A percentile compares a stretch with the other conserved stretches of the same genome.
phyloP scores from a whole-genome alignment of 2,797 vertebrate species.

The Xerus rutilus region DNA sequence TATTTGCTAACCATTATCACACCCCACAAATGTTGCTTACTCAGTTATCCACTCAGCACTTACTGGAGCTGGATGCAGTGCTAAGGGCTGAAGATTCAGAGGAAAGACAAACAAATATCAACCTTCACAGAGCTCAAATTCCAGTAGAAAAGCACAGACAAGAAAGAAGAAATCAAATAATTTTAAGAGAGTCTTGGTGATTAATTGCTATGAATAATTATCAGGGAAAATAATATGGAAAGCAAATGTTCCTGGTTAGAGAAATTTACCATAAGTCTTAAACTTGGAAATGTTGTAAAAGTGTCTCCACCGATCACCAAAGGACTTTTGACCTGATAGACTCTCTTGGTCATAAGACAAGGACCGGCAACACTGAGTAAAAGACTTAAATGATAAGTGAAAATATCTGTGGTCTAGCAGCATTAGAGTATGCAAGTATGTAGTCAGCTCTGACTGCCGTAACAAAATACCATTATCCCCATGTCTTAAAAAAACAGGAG shows the following conservation, averaged over 20 bases:
- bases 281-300: conserved; percentile 21
- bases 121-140: background rate
- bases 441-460: background rate
- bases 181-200: background rate
- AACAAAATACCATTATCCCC: background rate
- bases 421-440: background rate
- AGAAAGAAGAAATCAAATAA: background rate
- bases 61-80: background rate
- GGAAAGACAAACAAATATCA: background rate
- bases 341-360: background rate
- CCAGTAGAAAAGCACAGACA: background rate
- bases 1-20: background rate
- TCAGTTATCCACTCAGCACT: background rate
- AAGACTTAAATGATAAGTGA: background rate
- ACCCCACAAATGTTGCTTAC: background rate
- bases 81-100: background rate
- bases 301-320: background rate
- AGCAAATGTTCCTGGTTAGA: background rate
- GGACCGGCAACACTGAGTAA: background rate
- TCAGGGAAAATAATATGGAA: background rate
- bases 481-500: background rate
- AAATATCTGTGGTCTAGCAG: background rate
- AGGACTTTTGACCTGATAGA: background rate
- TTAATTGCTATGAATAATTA: conserved; percentile 24
- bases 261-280: background rate